Conservation (phyloP, 2,888 invertebrate species). For the Entomobrya proxima region DNA sequence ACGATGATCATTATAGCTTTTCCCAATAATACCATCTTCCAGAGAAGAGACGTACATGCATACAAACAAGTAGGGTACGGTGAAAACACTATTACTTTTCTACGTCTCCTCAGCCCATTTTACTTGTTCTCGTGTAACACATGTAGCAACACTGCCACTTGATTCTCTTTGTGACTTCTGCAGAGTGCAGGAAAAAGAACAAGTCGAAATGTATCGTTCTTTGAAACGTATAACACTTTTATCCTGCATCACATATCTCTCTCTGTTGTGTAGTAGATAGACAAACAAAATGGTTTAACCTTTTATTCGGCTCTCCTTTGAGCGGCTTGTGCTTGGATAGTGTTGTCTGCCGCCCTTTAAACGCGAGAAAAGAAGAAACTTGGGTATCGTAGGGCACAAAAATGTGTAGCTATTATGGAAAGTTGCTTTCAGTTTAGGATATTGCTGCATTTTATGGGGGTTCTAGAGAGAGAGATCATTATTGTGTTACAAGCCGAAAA, state of each 20-base stretch:
- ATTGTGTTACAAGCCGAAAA: neutral
- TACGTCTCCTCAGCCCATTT: neutral
- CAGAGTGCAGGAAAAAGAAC: no score
- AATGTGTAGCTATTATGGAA: slow-evolving; percentile 1
- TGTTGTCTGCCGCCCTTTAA: slow-evolving; percentile 4
- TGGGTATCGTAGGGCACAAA: neutral
- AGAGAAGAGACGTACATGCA: neutral
- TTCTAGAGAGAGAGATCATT: slow-evolving; percentile 16
- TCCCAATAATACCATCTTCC: slow-evolving; percentile 18
- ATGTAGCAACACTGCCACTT: no score
- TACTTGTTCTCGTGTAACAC: neutral
- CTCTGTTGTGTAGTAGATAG: neutral
- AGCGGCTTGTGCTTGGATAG: neutral
- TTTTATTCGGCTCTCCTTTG: slow-evolving; percentile 50
- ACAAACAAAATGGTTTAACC: slow-evolving; percentile 46
- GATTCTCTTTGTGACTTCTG: neutral
- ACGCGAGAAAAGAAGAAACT: neutral
- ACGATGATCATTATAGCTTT: slow-evolving; percentile 23
- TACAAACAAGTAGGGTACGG: neutral
- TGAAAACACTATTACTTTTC: neutral
- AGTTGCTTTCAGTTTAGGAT: neutral
- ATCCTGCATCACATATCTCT: neutral
- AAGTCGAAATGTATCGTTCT: neutral
- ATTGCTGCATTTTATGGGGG: slow-evolving; percentile 19
- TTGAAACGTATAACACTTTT: neutral